Evolutionary conservation across 2,113 vertebrate genomes (phyloP).

Genomic region (Austrofundulus limnaeus): DNA sequence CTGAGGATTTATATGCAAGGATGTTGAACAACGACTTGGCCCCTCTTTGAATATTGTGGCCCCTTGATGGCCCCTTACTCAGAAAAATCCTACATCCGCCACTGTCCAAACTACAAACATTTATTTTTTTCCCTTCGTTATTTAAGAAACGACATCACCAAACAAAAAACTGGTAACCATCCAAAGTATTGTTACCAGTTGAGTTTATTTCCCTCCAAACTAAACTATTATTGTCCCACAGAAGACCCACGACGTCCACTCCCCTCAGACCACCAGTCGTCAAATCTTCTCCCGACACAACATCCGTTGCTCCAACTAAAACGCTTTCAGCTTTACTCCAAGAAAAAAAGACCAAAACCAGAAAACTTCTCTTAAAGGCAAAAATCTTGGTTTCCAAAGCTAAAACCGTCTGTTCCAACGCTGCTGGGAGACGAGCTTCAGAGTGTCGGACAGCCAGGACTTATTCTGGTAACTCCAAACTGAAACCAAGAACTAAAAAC

Average conservation of each 20-base stretch:
- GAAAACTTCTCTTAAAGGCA: not conserved
- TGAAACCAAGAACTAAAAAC: not conserved
- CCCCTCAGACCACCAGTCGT: not conserved
- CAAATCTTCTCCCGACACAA: not conserved
- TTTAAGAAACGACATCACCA: no score
- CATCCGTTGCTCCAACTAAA: not conserved
- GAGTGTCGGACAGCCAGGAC: not conserved
- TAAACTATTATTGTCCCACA: not conserved
- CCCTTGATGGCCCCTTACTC: no score
- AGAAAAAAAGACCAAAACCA: not conserved
- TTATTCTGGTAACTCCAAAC: not conserved
- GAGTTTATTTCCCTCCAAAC: no score
- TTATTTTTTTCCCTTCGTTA: no score
- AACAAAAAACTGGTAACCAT: no score
- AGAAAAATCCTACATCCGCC: no score
- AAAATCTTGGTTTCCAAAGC: constrained; percentile 1
- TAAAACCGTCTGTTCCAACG: no score
- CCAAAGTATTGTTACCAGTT: no score
- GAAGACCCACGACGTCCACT: not conserved
- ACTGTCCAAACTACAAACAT: no score
- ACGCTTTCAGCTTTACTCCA: not conserved
- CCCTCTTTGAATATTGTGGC: no score
- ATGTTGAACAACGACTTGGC: no score
- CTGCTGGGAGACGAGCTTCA: not conserved
- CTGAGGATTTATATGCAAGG: no score